Conservation (phyloP, 2,113 vertebrate species). For the Orthochromis malagaraziensis region DNA sequence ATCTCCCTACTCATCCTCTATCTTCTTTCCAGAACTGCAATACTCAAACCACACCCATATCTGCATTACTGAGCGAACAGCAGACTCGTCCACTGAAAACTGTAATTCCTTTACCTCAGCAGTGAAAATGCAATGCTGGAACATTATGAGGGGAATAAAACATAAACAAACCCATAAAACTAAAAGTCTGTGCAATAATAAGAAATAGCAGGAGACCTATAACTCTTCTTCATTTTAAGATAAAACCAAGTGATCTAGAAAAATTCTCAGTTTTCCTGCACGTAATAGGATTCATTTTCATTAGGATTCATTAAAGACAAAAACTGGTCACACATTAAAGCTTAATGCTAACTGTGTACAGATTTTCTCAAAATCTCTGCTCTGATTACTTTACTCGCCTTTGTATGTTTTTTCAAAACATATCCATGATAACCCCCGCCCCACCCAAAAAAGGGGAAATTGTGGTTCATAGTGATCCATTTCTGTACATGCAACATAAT, state of each 20-base stretch:
- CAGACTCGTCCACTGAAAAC: not conserved
- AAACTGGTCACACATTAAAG: not conserved
- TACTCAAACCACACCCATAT: not conserved
- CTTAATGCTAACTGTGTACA: not conserved
- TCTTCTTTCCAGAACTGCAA: not conserved
- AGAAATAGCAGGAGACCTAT: not conserved
- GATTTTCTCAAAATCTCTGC: not conserved
- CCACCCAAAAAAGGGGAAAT: not conserved
- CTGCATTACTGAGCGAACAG: not conserved
- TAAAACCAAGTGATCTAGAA: not conserved
- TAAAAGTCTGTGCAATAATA: not conserved
- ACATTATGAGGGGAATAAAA: not conserved
- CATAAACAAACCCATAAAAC: not conserved
- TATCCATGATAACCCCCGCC: fast-evolving
- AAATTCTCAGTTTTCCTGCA: fast-evolving
- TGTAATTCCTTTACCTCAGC: not conserved
- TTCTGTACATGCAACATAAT: not conserved
- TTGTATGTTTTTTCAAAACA: not conserved
- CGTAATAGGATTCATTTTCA: not conserved
- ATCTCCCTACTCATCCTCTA: not conserved
- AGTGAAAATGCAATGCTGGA: not conserved
- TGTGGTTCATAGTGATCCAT: not conserved
- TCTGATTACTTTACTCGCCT: not conserved
- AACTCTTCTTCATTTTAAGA: not conserved
- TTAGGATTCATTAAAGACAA: not conserved